Conservation (phyloP, 2,888 invertebrate genomes). For the Erannis defoliaria region DNA sequence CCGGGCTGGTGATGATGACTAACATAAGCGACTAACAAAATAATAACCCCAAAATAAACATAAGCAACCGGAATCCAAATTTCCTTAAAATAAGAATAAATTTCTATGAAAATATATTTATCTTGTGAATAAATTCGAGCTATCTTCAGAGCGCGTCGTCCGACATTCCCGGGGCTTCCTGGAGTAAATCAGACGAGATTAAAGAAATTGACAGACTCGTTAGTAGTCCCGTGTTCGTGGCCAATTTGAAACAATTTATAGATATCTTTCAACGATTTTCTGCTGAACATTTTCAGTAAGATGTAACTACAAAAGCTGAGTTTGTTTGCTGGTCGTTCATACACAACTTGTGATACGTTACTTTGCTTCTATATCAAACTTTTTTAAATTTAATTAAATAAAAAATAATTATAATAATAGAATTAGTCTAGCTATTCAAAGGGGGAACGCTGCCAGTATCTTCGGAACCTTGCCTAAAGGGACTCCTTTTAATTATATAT, state of each 20-base stretch:
- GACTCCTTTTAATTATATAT: too few relatives aligned
- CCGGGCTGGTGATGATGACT: too few relatives aligned
- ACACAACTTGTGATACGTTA: too few relatives aligned
- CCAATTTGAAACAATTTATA: constrained; percentile 37
- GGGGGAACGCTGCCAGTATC: too few relatives aligned
- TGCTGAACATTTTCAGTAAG: constrained; percentile 2
- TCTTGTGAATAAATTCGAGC: constrained; percentile 15
- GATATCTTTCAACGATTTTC: constrained; percentile 6
- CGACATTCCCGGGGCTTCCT: constrained; percentile 30
- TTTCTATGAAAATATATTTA: constrained; percentile 8
- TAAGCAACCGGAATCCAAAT: constrained; percentile 1
- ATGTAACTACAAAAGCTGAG: background rate
- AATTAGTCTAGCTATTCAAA: too few relatives aligned
- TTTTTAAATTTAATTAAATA: too few relatives aligned
- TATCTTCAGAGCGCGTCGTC: constrained; percentile 6
- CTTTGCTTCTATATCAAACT: too few relatives aligned
- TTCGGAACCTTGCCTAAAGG: too few relatives aligned
- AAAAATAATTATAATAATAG: too few relatives aligned
- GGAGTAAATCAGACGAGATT: constrained; percentile 29
- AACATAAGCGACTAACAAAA: too few relatives aligned
- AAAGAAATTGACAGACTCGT: constrained; percentile 36
- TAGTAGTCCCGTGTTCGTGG: constrained; percentile 25
- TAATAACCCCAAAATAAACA: constrained; percentile 10
- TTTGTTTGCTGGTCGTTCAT: background rate
- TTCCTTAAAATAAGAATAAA: constrained; percentile 11